These are phyloP conservation scores for Dasyprocta punctata DNA, from an alignment of 2,113 vertebrate genomes.

Conservation along the genomic window DNA sequence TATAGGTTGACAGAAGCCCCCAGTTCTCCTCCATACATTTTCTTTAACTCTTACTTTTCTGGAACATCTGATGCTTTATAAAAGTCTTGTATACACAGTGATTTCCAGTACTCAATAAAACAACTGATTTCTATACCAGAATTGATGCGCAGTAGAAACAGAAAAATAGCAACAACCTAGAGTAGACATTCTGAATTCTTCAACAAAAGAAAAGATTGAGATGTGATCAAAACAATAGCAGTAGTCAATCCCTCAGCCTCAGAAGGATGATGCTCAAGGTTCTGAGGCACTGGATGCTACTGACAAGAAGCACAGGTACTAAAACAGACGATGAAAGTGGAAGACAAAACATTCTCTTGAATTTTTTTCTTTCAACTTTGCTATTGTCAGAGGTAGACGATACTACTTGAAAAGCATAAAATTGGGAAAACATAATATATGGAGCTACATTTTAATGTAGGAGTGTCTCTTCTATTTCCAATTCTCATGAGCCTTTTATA, in stretches of 20 bases:
- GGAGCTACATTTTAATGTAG: neutral
- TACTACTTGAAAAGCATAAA: neutral
- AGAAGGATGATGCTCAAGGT: neutral
- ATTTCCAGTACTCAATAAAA: neutral
- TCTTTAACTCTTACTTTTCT: neutral
- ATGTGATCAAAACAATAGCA: neutral
- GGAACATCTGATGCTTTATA: neutral
- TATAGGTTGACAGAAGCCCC: neutral
- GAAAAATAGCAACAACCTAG: neutral
- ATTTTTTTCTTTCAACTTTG: neutral
- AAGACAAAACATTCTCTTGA: neutral
- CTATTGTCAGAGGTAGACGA: neutral
- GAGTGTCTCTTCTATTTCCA: neutral
- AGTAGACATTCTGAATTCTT: neutral
- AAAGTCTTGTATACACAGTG: neutral
- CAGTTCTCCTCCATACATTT: neutral
- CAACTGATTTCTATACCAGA: neutral
- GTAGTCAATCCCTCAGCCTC: neutral
- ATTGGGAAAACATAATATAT: neutral
- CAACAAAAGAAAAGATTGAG: neutral
- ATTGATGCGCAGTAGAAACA: neutral
- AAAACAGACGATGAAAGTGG: neutral
- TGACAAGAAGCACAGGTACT: neutral
- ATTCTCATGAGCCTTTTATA: neutral
- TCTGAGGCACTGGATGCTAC: neutral